phyloP scores from a whole-genome alignment of 64 coral and sea anemone genomes.

The Pachyseris speciosa region DNA sequence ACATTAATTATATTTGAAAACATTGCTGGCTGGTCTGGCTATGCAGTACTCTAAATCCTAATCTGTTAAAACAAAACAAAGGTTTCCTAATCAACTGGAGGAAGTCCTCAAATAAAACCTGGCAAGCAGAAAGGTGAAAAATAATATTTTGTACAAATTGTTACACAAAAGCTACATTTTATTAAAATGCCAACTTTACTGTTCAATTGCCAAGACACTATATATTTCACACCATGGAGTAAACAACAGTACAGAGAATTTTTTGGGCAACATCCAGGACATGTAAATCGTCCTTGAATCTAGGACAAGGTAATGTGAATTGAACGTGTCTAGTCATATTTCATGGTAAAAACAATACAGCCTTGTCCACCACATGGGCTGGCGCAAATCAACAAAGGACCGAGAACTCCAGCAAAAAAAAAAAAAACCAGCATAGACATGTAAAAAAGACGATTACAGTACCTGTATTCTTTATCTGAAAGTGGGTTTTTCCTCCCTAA shows the following conservation, averaged over 20 bases:
- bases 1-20: background rate
- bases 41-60: background rate
- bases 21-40: background rate
- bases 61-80: background rate
- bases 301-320: no score
- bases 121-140: background rate
- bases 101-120: background rate
- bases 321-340: constrained; percentile 12
- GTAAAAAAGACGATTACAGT: background rate
- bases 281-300: background rate
- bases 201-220: background rate
- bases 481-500: constrained; percentile 88
- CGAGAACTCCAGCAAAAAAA: background rate
- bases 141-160: background rate
- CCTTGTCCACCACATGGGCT: constrained; percentile 19
- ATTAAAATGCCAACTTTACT: background rate
- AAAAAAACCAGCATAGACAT: background rate
- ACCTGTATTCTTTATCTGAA: constrained; percentile 84
- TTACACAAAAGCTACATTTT: background rate
- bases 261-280: background rate
- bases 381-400: background rate
- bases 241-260: background rate
- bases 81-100: background rate
- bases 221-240: background rate
- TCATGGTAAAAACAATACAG: constrained; percentile 18